Evolutionary conservation across 1,140 invertebrate species (phyloP).

Genomic region (Bombyx mandarina): DNA sequence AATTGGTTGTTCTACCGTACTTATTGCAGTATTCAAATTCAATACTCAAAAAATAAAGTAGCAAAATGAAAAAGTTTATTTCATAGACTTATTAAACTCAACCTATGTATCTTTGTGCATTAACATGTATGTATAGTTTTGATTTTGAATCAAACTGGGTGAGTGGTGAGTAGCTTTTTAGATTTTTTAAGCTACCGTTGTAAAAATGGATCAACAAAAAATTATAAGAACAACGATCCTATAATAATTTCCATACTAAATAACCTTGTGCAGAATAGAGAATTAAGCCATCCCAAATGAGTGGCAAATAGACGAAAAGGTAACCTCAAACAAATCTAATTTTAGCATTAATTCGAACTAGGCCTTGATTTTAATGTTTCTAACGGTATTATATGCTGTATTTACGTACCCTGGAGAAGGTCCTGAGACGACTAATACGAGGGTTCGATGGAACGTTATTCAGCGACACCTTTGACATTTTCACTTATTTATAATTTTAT

Average conservation of each 20-base stretch:
- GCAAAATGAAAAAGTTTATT: neutral
- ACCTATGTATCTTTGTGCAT: neutral
- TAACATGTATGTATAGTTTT: neutral
- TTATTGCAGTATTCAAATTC: too few species aligned
- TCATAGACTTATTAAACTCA: neutral
- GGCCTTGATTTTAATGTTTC: slow-evolving; percentile 2
- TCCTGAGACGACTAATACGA: slow-evolving; percentile 56
- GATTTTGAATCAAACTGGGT: too few species aligned
- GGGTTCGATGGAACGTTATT: slow-evolving; percentile 62
- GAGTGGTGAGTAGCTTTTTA: neutral
- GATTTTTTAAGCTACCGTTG: too few species aligned
- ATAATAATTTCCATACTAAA: too few species aligned
- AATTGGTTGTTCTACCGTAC: too few species aligned
- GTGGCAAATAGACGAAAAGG: neutral
- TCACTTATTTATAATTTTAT: slow-evolving; percentile 4
- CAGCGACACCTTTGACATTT: slow-evolving; percentile 62
- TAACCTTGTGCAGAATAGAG: too few species aligned
- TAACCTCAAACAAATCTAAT: slow-evolving; percentile 21
- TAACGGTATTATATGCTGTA: neutral
- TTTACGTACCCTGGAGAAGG: slow-evolving; percentile 58
- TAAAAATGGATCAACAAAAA: too few species aligned
- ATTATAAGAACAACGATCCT: neutral
- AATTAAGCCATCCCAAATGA: too few species aligned
- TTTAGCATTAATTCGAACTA: slow-evolving; percentile 8
- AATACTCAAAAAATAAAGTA: too few species aligned